A percentile compares a stretch with the other conserved stretches of the same genome.
These are phyloP conservation scores for Orchesella cincta DNA, from an alignment of 1,140 invertebrate species.

Conservation along the genomic window DNA sequence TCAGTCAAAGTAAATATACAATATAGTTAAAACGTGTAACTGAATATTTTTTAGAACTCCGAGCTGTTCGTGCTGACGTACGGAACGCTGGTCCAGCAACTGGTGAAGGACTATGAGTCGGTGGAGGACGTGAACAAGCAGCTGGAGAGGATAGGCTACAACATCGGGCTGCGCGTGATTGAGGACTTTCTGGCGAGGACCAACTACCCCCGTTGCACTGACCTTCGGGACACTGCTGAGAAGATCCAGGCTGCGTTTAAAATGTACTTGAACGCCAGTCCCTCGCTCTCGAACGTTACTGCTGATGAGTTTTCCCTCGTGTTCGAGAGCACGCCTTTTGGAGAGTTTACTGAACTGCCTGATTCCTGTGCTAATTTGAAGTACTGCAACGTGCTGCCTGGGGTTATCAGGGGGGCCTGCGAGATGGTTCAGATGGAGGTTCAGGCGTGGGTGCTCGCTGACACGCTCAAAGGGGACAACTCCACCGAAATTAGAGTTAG, in stretches of 20 bases:
- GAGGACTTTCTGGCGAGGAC: conserved; percentile 97
- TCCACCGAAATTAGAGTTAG: conserved; percentile 93
- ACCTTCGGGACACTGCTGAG: conserved; percentile 95
- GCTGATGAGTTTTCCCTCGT: conserved; percentile 95
- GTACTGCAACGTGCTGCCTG: conserved; percentile 93
- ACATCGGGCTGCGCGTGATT: conserved; percentile 95
- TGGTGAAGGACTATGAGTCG: conserved; percentile 87
- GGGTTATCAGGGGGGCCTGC: conserved; percentile 88
- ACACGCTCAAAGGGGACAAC: conserved; percentile 92
- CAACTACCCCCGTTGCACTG: conserved; percentile 83
- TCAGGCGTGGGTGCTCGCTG: conserved; percentile 71
- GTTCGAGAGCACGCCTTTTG: conserved; percentile 92
- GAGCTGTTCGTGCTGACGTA: conserved; percentile 97
- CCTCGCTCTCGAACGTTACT: conserved; percentile 90
- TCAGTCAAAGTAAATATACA: not conserved
- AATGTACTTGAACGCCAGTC: conserved; percentile 58
- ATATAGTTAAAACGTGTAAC: conserved; percentile 43
- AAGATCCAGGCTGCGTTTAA: conserved; percentile 74
- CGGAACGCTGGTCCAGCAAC: conserved; percentile 93
- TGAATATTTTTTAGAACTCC: conserved; percentile 81
- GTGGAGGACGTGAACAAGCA: conserved; percentile 95
- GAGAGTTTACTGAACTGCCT: conserved; percentile 98
- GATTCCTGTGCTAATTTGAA: conserved; percentile 80
- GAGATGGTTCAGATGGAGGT: conserved; percentile 90
- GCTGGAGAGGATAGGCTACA: conserved; percentile 91